Evolutionary conservation across 2,888 invertebrate species (phyloP).

Genomic region (Fragum whitleyi): DNA sequence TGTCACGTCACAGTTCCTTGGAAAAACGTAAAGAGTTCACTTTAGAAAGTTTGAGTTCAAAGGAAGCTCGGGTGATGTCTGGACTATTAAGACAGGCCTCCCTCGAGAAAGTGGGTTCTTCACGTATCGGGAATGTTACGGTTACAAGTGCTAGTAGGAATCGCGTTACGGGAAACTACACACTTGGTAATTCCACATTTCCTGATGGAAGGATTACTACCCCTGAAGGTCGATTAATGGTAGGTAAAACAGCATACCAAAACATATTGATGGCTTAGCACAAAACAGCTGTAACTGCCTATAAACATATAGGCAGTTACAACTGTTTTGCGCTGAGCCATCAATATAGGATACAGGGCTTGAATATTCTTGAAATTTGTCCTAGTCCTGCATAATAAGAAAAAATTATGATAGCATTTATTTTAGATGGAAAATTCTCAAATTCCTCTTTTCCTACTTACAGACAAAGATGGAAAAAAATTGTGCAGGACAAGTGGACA

Average conservation of each 20-base stretch:
- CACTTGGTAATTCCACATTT: conserved; percentile 72
- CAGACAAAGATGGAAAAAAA: too few relatives aligned
- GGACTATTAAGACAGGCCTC: conserved; percentile 83
- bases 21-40: conserved; percentile 80
- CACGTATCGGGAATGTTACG: conserved; percentile 80
- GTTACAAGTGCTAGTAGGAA: conserved; percentile 82
- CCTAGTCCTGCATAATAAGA: too few relatives aligned
- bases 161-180: conserved; percentile 77
- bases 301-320: too few relatives aligned
- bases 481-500: too few relatives aligned
- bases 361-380: too few relatives aligned
- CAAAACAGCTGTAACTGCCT: too few relatives aligned
- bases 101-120: conserved; percentile 82
- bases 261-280: too few relatives aligned
- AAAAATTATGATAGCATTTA: too few relatives aligned
- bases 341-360: too few relatives aligned
- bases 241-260: conserved; percentile 66
- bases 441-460: too few relatives aligned
- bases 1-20: conserved; percentile 74
- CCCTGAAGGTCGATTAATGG: conserved; percentile 81
- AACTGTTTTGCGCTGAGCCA: too few relatives aligned
- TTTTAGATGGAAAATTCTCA: too few relatives aligned
- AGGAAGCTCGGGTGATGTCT: conserved; percentile 83
- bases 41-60: conserved; percentile 82
- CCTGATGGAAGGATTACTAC: conserved; percentile 78